Conservation (phyloP, 2,888 invertebrate species). For the Oeneis ivallda region DNA sequence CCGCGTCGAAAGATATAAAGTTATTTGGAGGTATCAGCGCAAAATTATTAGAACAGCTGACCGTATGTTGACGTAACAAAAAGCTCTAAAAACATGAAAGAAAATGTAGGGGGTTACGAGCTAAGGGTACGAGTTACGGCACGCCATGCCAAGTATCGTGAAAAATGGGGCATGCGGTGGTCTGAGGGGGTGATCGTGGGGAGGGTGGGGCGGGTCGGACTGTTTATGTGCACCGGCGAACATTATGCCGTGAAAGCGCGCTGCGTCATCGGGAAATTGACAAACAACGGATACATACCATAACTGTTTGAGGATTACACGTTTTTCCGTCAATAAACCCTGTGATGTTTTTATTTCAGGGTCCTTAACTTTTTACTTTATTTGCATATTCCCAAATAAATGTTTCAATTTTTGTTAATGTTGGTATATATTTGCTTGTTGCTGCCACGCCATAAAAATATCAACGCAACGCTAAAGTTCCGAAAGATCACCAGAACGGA, state of each 20-base stretch:
- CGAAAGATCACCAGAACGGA: too few relatives aligned
- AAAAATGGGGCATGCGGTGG: constrained; percentile 63
- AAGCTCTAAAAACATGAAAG: constrained; percentile 60
- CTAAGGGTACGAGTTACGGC: constrained; percentile 46
- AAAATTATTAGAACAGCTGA: constrained; percentile 58
- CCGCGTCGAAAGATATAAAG: constrained; percentile 17
- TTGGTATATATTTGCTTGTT: too few relatives aligned
- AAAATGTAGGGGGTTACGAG: constrained; percentile 50
- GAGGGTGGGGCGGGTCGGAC: constrained; percentile 42
- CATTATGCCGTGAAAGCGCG: constrained; percentile 64
- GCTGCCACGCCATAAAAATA: too few relatives aligned
- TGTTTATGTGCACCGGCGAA: constrained; percentile 70
- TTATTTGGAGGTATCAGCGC: constrained; percentile 13
- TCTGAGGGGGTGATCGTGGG: constrained; percentile 38
- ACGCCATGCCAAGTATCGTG: constrained; percentile 61
- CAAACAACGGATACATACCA: constrained; percentile 54
- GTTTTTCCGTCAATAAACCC: background rate
- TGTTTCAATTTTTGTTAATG: too few relatives aligned
- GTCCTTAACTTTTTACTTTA: too few relatives aligned
- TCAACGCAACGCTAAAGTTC: too few relatives aligned
- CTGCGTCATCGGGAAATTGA: constrained; percentile 72
- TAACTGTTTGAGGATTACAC: constrained; percentile 6
- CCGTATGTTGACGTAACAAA: constrained; percentile 63
- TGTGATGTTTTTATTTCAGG: too few relatives aligned
- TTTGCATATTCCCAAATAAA: too few relatives aligned